Percentiles rank a stretch among this genome's conserved stretches.
phyloP scores from a whole-genome alignment of 1,140 invertebrate species.

The Drosophila cardini region DNA sequence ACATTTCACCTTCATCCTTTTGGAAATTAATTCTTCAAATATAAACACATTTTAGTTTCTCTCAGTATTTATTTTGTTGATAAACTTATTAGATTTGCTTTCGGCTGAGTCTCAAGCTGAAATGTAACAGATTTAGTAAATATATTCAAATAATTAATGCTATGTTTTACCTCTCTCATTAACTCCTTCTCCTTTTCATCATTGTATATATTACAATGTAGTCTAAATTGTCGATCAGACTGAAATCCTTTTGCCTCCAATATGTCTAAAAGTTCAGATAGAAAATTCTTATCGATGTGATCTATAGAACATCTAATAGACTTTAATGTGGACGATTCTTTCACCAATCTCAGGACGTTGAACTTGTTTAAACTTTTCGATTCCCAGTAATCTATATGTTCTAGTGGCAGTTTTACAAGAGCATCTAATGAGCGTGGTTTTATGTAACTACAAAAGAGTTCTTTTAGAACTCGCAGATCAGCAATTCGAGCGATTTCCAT shows the following conservation, averaged over 20 bases:
- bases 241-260: background rate
- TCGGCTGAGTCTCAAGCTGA: background rate
- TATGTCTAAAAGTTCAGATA: conserved; percentile 2
- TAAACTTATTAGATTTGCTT: conserved; percentile 8
- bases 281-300: background rate
- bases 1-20: background rate
- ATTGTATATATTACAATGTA: background rate
- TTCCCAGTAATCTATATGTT: background rate
- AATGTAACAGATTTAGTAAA: background rate
- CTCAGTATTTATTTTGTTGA: background rate
- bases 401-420: background rate
- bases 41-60: background rate
- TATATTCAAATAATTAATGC: background rate
- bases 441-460: background rate
- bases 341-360: background rate
- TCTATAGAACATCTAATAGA: no score
- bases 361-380: background rate
- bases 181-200: background rate
- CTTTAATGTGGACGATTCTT: background rate
- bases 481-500: background rate
- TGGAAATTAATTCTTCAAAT: background rate
- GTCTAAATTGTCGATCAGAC: background rate
- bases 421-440: background rate
- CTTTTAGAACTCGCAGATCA: background rate
- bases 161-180: background rate